Conservation (phyloP, 2,888 invertebrate genomes). For the Bursaphelenchus okinawaensis region DNA sequence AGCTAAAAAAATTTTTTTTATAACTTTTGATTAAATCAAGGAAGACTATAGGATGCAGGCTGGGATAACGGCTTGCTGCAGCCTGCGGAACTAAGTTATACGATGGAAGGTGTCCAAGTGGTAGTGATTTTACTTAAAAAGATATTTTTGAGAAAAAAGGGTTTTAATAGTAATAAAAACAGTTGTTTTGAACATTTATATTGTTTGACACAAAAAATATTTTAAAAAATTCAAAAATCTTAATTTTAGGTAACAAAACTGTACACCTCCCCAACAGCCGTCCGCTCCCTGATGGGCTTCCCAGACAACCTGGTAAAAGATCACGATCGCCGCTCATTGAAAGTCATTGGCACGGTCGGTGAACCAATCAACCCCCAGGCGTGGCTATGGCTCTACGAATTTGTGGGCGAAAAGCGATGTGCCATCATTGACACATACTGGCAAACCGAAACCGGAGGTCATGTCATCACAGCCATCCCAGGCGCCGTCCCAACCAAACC, state of each 20-base stretch:
- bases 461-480: conserved; percentile 88
- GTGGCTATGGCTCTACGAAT: conserved; percentile 54
- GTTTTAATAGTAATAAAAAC: no score
- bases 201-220: no score
- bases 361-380: conserved; percentile 93
- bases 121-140: no score
- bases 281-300: conserved; percentile 88
- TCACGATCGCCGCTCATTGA: conserved; percentile 65
- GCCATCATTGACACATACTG: conserved; percentile 92
- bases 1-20: no score
- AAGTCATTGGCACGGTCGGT: conserved; percentile 90
- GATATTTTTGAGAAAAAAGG: no score
- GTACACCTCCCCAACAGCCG: conserved; percentile 97
- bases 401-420: conserved; percentile 61
- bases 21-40: no score
- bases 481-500: conserved; percentile 95
- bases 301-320: conserved; percentile 78
- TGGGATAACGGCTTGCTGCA: no score
- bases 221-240: no score
- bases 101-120: no score
- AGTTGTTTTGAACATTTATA: no score
- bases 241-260: conserved; percentile 75
- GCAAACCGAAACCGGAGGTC: conserved; percentile 99
- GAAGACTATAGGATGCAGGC: no score
- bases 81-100: no score